Evolutionary conservation across 92 coral and sea anemone species (phyloP), one percentile per base, ranked within the genome.

Genomic region (Anthopleura xanthogrammica): DNA sequence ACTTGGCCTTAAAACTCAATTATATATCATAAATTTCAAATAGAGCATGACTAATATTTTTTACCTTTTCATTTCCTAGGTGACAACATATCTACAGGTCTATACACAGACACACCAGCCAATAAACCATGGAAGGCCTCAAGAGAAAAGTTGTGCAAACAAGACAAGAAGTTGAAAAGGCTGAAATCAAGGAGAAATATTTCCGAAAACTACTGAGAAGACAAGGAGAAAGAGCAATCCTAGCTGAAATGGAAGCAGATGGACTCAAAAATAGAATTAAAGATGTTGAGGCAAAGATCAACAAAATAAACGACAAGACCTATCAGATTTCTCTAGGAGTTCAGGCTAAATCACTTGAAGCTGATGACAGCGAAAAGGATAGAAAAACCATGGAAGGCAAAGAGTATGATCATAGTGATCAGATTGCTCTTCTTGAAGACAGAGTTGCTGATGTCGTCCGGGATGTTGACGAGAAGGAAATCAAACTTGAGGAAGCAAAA

Each of bases 321-420:
- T 77, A 85, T 60, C 89, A 87, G 7, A 79, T 83, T 70, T 36
- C 88, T 29, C 36, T 78, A 40, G 79, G 85, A 22, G 84, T 89
- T 23, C 72, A 80, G 55, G 95, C 93, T 36, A 92, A 92, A 78
- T 90, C 90, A 83, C 88, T 90, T 68, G 88, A 87, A 52, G 92
- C 93, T 8, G 98, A 94, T 74, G 95, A 91, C 80, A 94, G 98
- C 52, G 98, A 94, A 84, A 92, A 91, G 48, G 87, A 85, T 10
- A 90, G 98, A 50, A 94, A 94, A 83, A 79, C 62, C 50, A 84
- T 94, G 77, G 98, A 94, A 80, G 74, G 86, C n/a, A 92, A 86
- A 50, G 98, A 92, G 52, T 94, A 88, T 54, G 95, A 94, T 62
- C 93, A 92, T 52, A 82, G 82, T 60, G 98, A 94, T 75, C 84